These are phyloP conservation scores for Idaea straminata DNA, from an alignment of 2,888 invertebrate genomes.

Conservation along the genomic window DNA sequence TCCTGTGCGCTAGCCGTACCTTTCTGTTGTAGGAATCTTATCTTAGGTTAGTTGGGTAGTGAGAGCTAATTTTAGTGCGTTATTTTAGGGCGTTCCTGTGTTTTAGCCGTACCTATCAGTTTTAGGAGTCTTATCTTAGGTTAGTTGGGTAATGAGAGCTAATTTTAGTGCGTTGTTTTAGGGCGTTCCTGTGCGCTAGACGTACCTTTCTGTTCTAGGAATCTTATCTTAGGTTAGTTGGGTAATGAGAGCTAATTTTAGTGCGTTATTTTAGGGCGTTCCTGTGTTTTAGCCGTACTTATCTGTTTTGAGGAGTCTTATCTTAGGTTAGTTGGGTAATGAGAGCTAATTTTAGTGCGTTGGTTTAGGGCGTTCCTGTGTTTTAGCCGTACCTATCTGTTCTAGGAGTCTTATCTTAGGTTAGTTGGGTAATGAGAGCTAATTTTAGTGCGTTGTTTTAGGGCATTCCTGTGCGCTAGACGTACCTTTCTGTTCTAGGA, in stretches of 20 bases:
- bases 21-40: not conserved
- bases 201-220: not conserved
- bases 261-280: too few species aligned
- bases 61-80: not conserved
- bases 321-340: not conserved
- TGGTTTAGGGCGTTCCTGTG: not conserved
- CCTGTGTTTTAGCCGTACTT: not conserved
- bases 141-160: not conserved
- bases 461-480: slow-evolving; percentile 1
- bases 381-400: not conserved
- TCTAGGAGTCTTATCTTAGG: not conserved
- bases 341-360: not conserved
- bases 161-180: not conserved
- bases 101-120: not conserved
- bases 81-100: not conserved
- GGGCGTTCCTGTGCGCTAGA: not conserved
- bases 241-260: not conserved
- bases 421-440: slow-evolving; percentile 3
- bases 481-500: not conserved
- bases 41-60: not conserved
- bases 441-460: slow-evolving; percentile 16
- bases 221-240: not conserved
- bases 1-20: not conserved
- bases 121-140: not conserved
- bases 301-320: not conserved